These are phyloP conservation scores for Cynopterus sphinx DNA, from an alignment of 2,797 vertebrate genomes.

Conservation along the genomic window DNA sequence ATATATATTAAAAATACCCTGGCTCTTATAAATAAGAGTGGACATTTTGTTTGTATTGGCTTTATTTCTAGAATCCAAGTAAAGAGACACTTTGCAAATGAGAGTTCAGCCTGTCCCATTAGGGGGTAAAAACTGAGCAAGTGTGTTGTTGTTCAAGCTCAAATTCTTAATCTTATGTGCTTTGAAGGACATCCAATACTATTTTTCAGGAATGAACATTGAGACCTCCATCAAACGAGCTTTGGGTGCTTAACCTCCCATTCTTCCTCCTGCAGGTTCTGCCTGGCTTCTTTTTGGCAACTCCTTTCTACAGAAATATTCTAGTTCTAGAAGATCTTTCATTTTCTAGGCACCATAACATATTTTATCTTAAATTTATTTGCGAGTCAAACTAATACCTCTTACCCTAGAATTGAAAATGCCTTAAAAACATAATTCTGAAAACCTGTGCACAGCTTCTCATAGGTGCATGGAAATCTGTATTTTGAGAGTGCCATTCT, in stretches of 20 bases:
- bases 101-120: conserved; percentile 44
- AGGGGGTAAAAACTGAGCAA: background rate
- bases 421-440: conserved; percentile 25
- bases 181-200: conserved; percentile 5
- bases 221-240: background rate
- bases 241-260: background rate
- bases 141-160: conserved; percentile 32
- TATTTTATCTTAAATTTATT: conserved; percentile 30
- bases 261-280: background rate
- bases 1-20: conserved; percentile 9
- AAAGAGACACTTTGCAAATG: conserved; percentile 26
- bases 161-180: background rate
- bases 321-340: background rate
- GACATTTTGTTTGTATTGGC: conserved; percentile 65
- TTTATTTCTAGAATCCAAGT: conserved; percentile 58
- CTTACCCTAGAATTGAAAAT: conserved; percentile 1
- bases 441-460: background rate
- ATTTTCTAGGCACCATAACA: background rate
- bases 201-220: background rate
- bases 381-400: background rate
- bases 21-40: background rate
- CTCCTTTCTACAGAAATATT: background rate
- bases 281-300: background rate
- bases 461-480: background rate
- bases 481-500: conserved; percentile 17